Percentiles rank a stretch among this genome's conserved stretches.
Evolutionary conservation across 2,797 vertebrate genomes (phyloP).

Genomic region (Microctenopoma lineatum): DNA sequence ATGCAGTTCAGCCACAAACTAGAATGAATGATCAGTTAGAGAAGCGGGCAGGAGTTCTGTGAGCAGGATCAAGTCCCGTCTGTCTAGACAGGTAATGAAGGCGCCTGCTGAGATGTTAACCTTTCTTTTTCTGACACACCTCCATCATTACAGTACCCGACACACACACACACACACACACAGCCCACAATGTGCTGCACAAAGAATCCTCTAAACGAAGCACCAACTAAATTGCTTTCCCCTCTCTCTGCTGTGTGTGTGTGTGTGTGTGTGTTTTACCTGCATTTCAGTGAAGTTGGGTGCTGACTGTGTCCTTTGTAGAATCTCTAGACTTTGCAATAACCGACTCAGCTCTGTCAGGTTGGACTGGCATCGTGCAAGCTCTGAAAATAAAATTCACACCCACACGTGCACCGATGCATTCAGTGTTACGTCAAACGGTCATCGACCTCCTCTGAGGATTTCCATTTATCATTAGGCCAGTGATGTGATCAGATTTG

Average conservation of each 20-base stretch:
- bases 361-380: constrained; percentile 96
- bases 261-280: constrained; percentile 80
- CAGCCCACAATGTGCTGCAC: background rate
- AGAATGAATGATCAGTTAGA: constrained; percentile 31
- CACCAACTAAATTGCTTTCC: background rate
- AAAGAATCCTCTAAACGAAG: constrained; percentile 15
- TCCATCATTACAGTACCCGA: constrained; percentile 23
- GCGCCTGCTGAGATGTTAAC: constrained; percentile 15
- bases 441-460: constrained; percentile 28
- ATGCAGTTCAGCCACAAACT: constrained; percentile 28
- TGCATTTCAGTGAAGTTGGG: constrained; percentile 99
- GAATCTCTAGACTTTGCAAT: constrained; percentile 97
- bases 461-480: constrained; percentile 15
- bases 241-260: constrained; percentile 2
- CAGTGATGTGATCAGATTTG: constrained; percentile 29
- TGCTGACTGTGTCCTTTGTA: constrained; percentile 97
- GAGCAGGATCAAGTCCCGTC: constrained; percentile 7
- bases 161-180: constrained; percentile 9
- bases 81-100: constrained; percentile 21
- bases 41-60: constrained; percentile 22
- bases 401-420: constrained; percentile 24
- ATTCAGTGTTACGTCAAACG: constrained; percentile 22
- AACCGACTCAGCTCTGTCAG: constrained; percentile 95
- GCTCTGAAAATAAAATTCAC: constrained; percentile 84
- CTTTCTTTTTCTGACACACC: constrained; percentile 17